These are phyloP conservation scores for Geotrypetes seraphini DNA, from an alignment of 2,797 vertebrate species.

Conservation along the genomic window DNA sequence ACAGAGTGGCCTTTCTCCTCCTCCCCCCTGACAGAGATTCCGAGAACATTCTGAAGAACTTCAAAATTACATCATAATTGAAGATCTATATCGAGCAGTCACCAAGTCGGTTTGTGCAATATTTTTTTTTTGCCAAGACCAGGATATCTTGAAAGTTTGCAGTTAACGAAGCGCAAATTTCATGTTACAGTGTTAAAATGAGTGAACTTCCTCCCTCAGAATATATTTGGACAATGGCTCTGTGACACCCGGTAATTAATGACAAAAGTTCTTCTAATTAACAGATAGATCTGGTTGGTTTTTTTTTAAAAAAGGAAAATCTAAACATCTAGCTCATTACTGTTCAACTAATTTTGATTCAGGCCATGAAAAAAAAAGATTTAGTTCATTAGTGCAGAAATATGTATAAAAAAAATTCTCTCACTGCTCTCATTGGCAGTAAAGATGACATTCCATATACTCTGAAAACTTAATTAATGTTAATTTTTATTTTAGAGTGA, in stretches of 20 bases:
- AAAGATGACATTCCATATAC: slow-evolving; percentile 19
- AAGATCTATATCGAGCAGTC: not conserved
- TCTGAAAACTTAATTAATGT: too few species aligned
- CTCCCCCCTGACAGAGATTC: too few species aligned
- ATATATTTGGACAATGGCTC: slow-evolving; percentile 28
- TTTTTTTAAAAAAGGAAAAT: slow-evolving; percentile 46
- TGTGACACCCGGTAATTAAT: slow-evolving; percentile 30
- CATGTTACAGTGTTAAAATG: slow-evolving; percentile 21
- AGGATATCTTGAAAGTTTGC: slow-evolving; percentile 14
- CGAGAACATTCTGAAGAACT: too few species aligned
- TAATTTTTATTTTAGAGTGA: too few species aligned
- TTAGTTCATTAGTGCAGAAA: slow-evolving; percentile 39
- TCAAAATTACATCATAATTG: too few species aligned
- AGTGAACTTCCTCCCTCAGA: slow-evolving; percentile 31
- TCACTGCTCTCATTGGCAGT: slow-evolving; percentile 32
- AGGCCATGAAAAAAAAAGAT: slow-evolving; percentile 49
- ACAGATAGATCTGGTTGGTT: slow-evolving; percentile 48
- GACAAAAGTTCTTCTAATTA: slow-evolving; percentile 50
- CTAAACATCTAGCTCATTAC: slow-evolving; percentile 47
- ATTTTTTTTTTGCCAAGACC: too few species aligned
- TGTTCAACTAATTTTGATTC: slow-evolving; percentile 55
- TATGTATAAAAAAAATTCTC: slow-evolving; percentile 33
- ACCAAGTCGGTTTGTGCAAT: too few species aligned
- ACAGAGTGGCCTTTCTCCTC: too few species aligned
- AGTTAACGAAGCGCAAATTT: slow-evolving; percentile 31